phyloP scores from a whole-genome alignment of 1,140 invertebrate genomes.

The Sycophaga agraensis region DNA sequence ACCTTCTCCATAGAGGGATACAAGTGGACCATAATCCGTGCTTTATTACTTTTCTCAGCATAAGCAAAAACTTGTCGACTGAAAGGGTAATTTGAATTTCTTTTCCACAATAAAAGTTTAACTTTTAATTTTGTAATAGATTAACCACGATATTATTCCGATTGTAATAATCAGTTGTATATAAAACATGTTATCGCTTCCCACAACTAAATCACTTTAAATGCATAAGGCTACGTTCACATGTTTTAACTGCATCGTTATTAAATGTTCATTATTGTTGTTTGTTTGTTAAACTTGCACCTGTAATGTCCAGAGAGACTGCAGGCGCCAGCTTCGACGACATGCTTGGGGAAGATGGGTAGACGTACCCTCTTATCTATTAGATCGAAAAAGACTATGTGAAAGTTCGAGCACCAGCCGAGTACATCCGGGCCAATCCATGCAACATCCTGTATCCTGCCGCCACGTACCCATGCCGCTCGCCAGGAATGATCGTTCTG shows the following conservation, averaged over 20 bases:
- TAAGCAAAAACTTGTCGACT: constrained; percentile 42
- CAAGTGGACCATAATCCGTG: constrained; percentile 42
- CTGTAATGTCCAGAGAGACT: constrained; percentile 43
- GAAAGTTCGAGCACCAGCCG: constrained; percentile 45
- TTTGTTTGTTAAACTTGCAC: too few species aligned
- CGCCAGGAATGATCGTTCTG: constrained; percentile 31
- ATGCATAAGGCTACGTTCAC: too few species aligned
- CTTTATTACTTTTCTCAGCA: constrained; percentile 41
- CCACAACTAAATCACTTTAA: too few species aligned
- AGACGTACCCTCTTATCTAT: constrained; percentile 30
- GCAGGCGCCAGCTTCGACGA: constrained; percentile 41
- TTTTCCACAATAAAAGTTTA: too few species aligned
- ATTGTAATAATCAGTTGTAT: too few species aligned
- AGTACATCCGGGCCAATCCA: constrained; percentile 48
- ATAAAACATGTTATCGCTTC: too few species aligned
- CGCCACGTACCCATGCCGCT: constrained; percentile 46
- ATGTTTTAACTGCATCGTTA: too few species aligned
- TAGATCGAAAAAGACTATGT: constrained; percentile 48
- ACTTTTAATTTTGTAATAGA: too few species aligned
- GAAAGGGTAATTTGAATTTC: too few species aligned
- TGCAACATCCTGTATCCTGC: constrained; percentile 40
- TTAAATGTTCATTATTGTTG: too few species aligned
- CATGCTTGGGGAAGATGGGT: constrained; percentile 36
- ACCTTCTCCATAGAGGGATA: constrained; percentile 49
- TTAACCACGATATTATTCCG: too few species aligned